Evolutionary conservation across 2,113 vertebrate genomes (phyloP), one percentile per base, ranked within the genome.

Genomic region (Xenopus laevis): DNA sequence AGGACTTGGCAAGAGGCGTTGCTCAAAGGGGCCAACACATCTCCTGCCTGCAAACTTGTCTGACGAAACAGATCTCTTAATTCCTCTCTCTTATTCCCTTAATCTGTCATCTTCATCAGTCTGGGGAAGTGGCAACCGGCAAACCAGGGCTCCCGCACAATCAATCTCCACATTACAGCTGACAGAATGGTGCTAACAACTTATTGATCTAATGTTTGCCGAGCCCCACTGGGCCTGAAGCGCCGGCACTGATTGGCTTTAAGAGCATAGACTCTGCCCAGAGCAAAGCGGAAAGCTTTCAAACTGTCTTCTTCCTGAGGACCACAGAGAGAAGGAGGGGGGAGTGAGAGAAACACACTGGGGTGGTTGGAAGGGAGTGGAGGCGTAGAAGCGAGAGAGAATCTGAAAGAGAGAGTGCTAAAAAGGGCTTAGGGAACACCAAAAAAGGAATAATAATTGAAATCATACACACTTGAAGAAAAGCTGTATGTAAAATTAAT

Each of bases 171-270:
- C 94, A 97, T 99, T 97, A 96, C 94, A 92, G 94, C 95, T 96
- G 97, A 97, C 96, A 98, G 97, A 97, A 97, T 95, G 96, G 96
- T 98, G 96, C 96, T 98, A 98, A 98, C 97, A 96, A 98, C 95
- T 98, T 99, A 99, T 98, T 93, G 97, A 99, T 98, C 93, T 87
- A 78, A 80, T 87, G 90, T 92, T 92, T 89, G 90, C 88, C 84
- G 88, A 88, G 90, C 92, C 92, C 89, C 89, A 84, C 89, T 79
- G 89, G 92, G 92, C 90, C 90, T 92, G 90, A 91, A 92, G 93
- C 90, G 88, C 91, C 84, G 82, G 84, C 94, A 94, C 94, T 93
- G 94, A 95, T 95, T 95, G 93, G 93, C 92, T 92, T 84, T 68
- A 78, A 81, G 84, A 86, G 78, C 79, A 50, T 84, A 83, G 81